Base-by-base conservation (phyloP, 2,888 invertebrate genomes). In the Octonoba sinensis region DNA sequence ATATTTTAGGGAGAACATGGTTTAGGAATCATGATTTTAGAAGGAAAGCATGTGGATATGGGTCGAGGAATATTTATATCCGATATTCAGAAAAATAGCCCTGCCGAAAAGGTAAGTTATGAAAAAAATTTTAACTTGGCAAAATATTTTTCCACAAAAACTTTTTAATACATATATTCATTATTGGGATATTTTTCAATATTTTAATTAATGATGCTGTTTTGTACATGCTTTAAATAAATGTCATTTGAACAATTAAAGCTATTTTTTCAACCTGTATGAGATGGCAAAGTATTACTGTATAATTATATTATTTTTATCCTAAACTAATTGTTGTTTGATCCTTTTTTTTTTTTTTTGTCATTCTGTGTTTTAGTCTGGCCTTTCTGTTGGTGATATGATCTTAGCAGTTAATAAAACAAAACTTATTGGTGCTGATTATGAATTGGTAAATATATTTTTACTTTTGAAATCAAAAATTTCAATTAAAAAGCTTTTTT, bases 361-460 rank as follows among this genome's bases (percentile, higher is more conserved):
- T n/a, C n/a, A n/a, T 66, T 54, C 20, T 54, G 36, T 60, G 18
- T 73, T 74, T 6, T 51, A 84, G 94, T 95, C 95, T 86, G 96
- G 97, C 71, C 91, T 99, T 60, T 93, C 95, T 90, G 96, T 98
- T 78, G 99, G 99, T 83, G 99, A 99, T 90, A 95, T 99, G 94
- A 94, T 99, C 85, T 91, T 99, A 83, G 94, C 96, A 62, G 96
- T 99, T 65, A 99, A 99, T 89, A 94, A 95, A 87, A 97, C 98
- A 87, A 94, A 96, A 24, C 90, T 96, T 73, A 90, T 95, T 27
- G 95, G 95, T 85, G 93, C 94, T 85, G 95, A 93, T 87, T 96
- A 96, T 87, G 96, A 96, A 70, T 71, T 82, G 76, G 85, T 85
- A 82, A 74, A 66, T 56, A 16, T 66, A 62, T 36, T 44, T 60